Percentiles rank a stretch among this genome's conserved stretches.
These are phyloP conservation scores for Meriones unguiculatus DNA, from an alignment of 2,113 vertebrate species.

Conservation along the genomic window DNA sequence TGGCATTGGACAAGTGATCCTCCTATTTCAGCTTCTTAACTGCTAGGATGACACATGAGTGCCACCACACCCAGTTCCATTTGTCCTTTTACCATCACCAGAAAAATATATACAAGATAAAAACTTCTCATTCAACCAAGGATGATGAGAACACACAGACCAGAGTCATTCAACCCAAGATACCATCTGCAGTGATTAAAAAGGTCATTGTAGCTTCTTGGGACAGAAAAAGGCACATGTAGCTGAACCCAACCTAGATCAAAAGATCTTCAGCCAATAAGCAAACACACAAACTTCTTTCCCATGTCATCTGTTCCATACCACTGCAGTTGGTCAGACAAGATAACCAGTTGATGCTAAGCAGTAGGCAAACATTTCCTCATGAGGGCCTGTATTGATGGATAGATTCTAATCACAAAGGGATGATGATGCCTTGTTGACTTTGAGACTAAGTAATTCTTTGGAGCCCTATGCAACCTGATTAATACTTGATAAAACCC, in stretches of 20 bases:
- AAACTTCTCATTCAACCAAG: neutral
- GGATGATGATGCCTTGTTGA: neutral
- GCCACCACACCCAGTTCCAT: neutral
- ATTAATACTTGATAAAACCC: conserved; percentile 34
- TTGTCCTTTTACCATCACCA: neutral
- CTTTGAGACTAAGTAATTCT: neutral
- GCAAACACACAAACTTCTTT: conserved; percentile 14
- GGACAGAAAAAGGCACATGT: neutral
- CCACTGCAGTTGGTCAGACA: neutral
- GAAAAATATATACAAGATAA: conserved; percentile 28
- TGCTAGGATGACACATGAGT: neutral
- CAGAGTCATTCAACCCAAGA: neutral
- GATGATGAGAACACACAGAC: neutral
- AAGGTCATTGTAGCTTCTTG: neutral
- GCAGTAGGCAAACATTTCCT: conserved; percentile 17
- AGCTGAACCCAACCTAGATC: neutral
- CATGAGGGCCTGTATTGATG: neutral
- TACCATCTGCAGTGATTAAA: neutral
- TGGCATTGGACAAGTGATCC: neutral
- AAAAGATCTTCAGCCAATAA: neutral
- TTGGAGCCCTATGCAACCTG: neutral
- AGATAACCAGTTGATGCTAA: neutral
- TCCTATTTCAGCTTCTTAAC: neutral
- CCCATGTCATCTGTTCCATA: neutral
- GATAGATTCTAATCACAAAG: conserved; percentile 26